A percentile compares a stretch with the other conserved stretches of the same genome.
phyloP scores from a whole-genome alignment of 2,113 vertebrate genomes.

The Syngnathoides biaculeatus region DNA sequence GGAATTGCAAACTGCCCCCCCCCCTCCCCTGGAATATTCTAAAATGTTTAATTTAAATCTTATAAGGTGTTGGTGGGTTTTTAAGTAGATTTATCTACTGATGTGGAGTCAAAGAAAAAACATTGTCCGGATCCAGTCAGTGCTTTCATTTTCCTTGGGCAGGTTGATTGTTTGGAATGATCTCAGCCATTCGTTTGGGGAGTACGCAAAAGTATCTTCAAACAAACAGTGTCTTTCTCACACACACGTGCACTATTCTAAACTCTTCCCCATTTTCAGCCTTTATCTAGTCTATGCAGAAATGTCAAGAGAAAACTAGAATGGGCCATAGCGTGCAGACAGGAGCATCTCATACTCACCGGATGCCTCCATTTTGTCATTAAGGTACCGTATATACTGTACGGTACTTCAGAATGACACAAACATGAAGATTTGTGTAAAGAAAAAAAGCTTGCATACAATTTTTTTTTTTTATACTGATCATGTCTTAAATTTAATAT shows the following conservation, averaged over 20 bases:
- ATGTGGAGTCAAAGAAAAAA: neutral
- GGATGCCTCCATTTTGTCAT: neutral
- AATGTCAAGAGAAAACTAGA: conserved; percentile 19
- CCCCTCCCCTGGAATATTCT: conserved; percentile 8
- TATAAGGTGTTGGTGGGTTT: conserved; percentile 23
- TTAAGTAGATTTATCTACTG: neutral
- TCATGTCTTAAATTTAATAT: neutral
- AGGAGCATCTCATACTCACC: neutral
- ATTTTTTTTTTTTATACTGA: neutral
- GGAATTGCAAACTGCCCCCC: conserved; percentile 35
- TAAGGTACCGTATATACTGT: neutral
- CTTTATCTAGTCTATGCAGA: conserved; percentile 45
- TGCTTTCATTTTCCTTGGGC: conserved; percentile 30
- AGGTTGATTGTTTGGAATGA: conserved; percentile 54
- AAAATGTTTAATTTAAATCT: neutral
- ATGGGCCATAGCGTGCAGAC: neutral
- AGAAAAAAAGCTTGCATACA: neutral
- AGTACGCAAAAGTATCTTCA: conserved; percentile 49
- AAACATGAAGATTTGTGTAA: neutral
- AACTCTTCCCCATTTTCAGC: conserved; percentile 41
- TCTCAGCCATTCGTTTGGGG: conserved; percentile 39
- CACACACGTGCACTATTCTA: conserved; percentile 31
- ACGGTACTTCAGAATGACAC: neutral
- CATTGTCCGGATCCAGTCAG: conserved; percentile 15
- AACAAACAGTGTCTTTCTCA: conserved; percentile 45